Base-by-base conservation (phyloP, 1,140 invertebrate species). In the Dufourea novaeangliae region DNA sequence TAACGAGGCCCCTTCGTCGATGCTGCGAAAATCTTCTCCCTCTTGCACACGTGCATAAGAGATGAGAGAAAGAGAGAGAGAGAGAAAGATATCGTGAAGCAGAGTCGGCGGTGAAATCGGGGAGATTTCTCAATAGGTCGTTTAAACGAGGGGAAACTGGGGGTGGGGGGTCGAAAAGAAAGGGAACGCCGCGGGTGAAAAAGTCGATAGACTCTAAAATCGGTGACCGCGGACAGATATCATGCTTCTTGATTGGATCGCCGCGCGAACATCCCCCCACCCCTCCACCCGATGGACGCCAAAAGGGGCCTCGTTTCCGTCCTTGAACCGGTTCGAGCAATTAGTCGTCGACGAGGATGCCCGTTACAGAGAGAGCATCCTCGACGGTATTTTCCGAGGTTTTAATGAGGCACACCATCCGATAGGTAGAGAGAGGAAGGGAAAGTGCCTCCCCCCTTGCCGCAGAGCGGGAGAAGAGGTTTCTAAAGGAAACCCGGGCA, bases 41-140 rank as follows among this genome's bases (percentile, higher is more conserved):
- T 46, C 25, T 57, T n/a, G n/a, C n/a, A n/a, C n/a, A n/a, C n/a
- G n/a, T n/a, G n/a, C n/a, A n/a, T n/a, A n/a, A n/a, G n/a, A n/a
- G n/a, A n/a, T n/a, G n/a, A n/a, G n/a, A n/a, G n/a, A n/a, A n/a
- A n/a, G n/a, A n/a, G n/a, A n/a, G n/a, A n/a, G n/a, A n/a, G n/a
- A n/a, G n/a, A n/a, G n/a, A n/a, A n/a, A n/a, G n/a, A n/a, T n/a
- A n/a, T n/a, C n/a, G n/a, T n/a, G n/a, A n/a, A 37, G n/a, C 54
- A 22, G 17, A 34, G 11, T n/a, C 22, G 27, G 39, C 29, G 39
- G 39, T 66, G 62, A 59, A 63, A 73, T 44, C 50, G 29, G 32
- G 44, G 46, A 73, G n/a, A n/a, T n/a, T 78, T 73, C 50, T 73
- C 46, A 73, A 78, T 78, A 66, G 69, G 46, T 66, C 46, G 39